These are phyloP conservation scores for Calidris pugnax DNA, from an alignment of 2,113 vertebrate species.

Conservation along the genomic window DNA sequence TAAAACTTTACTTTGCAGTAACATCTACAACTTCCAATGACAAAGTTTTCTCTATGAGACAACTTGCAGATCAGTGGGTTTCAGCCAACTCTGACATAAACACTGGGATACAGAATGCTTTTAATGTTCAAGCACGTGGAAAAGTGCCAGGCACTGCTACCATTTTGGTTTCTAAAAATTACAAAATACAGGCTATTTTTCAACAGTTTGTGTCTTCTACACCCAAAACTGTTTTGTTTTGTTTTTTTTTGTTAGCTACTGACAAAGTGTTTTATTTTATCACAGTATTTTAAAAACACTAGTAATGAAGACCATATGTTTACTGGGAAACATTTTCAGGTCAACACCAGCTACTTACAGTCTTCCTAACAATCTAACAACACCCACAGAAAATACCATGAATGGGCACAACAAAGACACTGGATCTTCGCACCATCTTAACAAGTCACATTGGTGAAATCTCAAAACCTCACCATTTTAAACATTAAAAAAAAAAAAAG, in stretches of 20 bases:
- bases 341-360: constrained; percentile 19
- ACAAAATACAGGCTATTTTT: background rate
- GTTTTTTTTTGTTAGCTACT: background rate
- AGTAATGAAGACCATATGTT: constrained; percentile 48
- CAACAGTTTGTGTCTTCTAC: background rate
- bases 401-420: background rate
- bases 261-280: constrained; percentile 27
- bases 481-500: background rate
- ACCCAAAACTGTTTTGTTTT: background rate
- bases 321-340: constrained; percentile 38
- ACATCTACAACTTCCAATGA: background rate
- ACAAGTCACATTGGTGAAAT: background rate
- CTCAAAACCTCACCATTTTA: background rate
- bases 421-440: background rate
- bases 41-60: background rate
- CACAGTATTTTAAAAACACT: constrained; percentile 37
- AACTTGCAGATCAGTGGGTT: background rate
- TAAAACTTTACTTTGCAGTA: background rate
- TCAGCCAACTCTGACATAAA: background rate
- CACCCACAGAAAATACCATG: background rate
- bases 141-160: background rate
- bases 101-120: background rate
- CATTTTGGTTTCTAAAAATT: background rate
- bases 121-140: constrained; percentile 1
- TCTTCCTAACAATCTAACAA: background rate